Evolutionary conservation across 2,797 vertebrate genomes (phyloP), one percentile per base, ranked within the genome.

Genomic region (Sebastes taczanowskii): DNA sequence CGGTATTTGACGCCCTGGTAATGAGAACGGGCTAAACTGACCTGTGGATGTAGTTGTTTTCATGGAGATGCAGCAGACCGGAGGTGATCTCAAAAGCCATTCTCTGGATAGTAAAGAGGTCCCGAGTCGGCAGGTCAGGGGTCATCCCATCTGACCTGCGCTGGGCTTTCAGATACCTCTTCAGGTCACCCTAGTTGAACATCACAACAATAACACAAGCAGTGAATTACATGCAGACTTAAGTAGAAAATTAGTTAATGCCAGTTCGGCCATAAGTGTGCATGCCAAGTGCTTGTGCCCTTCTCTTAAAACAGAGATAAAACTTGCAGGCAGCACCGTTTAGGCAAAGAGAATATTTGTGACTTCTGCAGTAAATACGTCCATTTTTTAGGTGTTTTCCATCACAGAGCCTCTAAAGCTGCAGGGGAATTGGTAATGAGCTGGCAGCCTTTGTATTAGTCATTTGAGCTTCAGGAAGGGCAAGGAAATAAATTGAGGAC

Each of bases 1-100:
- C 6, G 16, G 42, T 46, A 46, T 46, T 18, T 46, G 42, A 18
- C 0, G 42, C 42, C 42, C 42, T 18, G 42, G 42, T 0, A 46
- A 7, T 18, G 16, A 46, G 42, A 46, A 46, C 16, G 16, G 42
- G 42, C 16, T 49, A 18, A 0, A 49, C 42, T 49, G 35, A 98
- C 98, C 98, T 98, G 95, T 99, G 98, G 88, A 98, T 97, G 86
- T 97, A 98, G 90, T 97, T 97, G 94, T 97, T 97, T 69, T 97
- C 96, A 77, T 98, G 98, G 68, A 98, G 96, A 77, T 98, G 97
- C 8, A 97, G 94, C 72, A 99, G 96, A 53, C 97, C 98, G 0
- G 97, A 97, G 2, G 97, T 96, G 84, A 99, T 97, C 95, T 99
- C 97, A 77, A 97, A 97, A 38, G 97, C 98, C 97, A 98, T 97